Conservation (phyloP, 2,888 invertebrate species). For the Ennomos erosarius region DNA sequence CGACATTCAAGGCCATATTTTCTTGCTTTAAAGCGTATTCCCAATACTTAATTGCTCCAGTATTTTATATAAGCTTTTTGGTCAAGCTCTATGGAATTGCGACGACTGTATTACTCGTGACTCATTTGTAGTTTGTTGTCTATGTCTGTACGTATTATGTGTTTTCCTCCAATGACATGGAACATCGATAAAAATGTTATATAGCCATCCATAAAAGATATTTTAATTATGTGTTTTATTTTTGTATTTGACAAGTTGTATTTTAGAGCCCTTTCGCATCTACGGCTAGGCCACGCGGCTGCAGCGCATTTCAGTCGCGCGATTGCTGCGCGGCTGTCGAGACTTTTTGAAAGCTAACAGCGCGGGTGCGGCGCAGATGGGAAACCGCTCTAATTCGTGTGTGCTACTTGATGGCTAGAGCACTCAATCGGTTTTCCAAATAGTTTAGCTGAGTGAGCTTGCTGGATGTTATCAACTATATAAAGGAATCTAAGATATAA, state of each 20-base stretch:
- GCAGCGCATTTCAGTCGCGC: too few relatives aligned
- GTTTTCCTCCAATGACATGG: conserved; percentile 78
- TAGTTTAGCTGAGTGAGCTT: conserved; percentile 59
- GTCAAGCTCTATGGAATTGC: conserved; percentile 78
- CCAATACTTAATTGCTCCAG: too few relatives aligned
- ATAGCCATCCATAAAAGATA: conserved; percentile 1
- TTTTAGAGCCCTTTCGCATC: conserved; percentile 6
- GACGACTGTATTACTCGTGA: conserved; percentile 80
- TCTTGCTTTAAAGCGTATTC: too few relatives aligned
- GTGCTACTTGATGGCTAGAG: conserved; percentile 40
- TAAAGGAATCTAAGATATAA: conserved; percentile 76
- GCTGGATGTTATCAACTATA: conserved; percentile 56
- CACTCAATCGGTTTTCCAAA: conserved; percentile 68
- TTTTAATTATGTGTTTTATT: not conserved
- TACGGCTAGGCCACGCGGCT: too few relatives aligned
- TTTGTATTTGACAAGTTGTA: conserved; percentile 8
- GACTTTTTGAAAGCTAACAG: too few relatives aligned
- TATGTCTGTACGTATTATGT: conserved; percentile 79
- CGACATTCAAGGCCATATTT: too few relatives aligned
- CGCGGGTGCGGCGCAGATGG: too few relatives aligned
- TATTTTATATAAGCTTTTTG: not conserved
- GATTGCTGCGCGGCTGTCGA: too few relatives aligned
- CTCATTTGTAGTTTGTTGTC: conserved; percentile 83
- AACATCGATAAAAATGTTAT: conserved; percentile 16
- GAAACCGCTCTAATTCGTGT: conserved; percentile 33